Evolutionary conservation across 2,797 vertebrate species (phyloP).

Genomic region (Gallinago solitaria): DNA sequence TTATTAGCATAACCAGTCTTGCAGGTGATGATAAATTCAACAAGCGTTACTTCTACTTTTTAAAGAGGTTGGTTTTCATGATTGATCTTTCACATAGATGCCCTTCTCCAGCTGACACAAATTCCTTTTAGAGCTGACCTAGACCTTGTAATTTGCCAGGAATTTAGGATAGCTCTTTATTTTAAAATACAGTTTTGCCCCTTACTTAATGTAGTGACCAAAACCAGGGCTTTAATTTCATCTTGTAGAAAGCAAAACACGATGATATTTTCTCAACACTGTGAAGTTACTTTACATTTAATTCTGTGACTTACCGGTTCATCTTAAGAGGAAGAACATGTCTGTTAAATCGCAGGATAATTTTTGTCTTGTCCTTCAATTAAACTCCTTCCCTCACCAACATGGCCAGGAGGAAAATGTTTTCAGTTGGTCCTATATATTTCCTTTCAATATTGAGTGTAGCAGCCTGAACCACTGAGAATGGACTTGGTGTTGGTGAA

Average conservation of each 20-base stretch:
- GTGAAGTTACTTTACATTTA: background rate
- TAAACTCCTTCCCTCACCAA: background rate
- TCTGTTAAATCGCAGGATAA: background rate
- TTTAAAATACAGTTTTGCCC: background rate
- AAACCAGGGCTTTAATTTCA: background rate
- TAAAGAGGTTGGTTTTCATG: background rate
- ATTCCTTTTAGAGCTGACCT: background rate
- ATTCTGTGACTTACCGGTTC: background rate
- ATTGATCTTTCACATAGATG: background rate
- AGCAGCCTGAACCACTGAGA: background rate
- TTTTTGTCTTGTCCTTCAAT: background rate
- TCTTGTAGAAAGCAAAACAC: background rate
- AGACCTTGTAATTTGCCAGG: background rate
- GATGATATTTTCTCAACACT: background rate
- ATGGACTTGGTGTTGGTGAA: background rate
- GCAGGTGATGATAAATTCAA: conserved; percentile 36
- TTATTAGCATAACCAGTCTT: conserved; percentile 63
- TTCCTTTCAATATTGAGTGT: background rate
- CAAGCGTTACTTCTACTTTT: background rate
- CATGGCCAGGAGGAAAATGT: background rate
- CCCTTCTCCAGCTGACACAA: background rate
- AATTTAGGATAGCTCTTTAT: background rate
- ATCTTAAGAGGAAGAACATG: background rate
- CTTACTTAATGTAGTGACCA: background rate
- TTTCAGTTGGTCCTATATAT: background rate